Evolutionary conservation across 2,113 vertebrate genomes (phyloP).

Genomic region (Gavialis gangeticus): DNA sequence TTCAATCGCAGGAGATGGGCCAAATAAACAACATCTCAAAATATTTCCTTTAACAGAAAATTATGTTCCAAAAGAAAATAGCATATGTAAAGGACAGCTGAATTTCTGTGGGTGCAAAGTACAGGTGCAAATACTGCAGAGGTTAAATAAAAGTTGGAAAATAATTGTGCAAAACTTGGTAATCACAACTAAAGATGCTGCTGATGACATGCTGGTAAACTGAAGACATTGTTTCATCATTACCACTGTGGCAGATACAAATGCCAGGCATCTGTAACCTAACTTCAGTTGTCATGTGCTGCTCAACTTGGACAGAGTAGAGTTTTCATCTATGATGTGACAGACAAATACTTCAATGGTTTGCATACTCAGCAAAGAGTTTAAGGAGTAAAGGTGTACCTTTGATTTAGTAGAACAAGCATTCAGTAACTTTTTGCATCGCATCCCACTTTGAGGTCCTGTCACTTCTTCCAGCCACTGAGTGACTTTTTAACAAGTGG

Average conservation of each 20-base stretch:
- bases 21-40: background rate
- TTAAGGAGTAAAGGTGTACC: conserved; percentile 1
- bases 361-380: conserved; percentile 42
- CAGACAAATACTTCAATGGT: conserved; percentile 43
- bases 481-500: conserved; percentile 40
- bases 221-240: conserved; percentile 32
- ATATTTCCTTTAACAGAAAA: background rate
- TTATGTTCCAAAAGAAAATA: background rate
- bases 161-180: background rate
- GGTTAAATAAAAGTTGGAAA: background rate
- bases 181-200: background rate
- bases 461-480: conserved; percentile 3
- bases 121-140: background rate
- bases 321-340: conserved; percentile 19
- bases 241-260: background rate
- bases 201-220: background rate
- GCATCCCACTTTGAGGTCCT: background rate
- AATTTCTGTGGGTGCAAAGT: background rate
- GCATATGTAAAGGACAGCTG: background rate
- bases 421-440: background rate
- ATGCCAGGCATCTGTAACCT: background rate
- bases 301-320: background rate
- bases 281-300: background rate
- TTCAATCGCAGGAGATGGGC: background rate
- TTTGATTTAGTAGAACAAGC: conserved; percentile 17